Evolutionary conservation across 1,140 invertebrate genomes (phyloP), one percentile per base, ranked within the genome.

Genomic region (Drosophila truncata): DNA sequence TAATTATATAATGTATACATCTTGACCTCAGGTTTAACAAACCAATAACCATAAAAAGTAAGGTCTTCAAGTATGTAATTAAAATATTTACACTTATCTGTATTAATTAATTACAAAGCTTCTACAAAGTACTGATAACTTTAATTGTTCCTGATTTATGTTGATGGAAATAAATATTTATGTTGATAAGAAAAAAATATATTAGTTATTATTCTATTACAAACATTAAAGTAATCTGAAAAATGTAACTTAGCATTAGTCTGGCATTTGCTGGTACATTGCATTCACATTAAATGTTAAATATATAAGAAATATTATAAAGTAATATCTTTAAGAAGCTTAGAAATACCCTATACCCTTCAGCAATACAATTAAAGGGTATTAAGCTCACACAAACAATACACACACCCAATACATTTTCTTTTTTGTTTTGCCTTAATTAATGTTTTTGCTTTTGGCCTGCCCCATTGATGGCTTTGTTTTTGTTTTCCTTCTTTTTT

Each of bases 391-490:
- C 55, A 69, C 64, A 66, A 70, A 70, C 46, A 69, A 76, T 66
- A 66, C 31, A 39, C 60, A 75, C 33, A 64, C 35, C 31, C 50
- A 29, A 80, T 59, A 67, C 62, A 61, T 80, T 70, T 73, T 75
- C 62, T 41, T 79, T 70, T 82, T 76, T 70, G 62, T 50, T 69
- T 73, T 78, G 80, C 72, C 80, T 84, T 88, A 87, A 87, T 87
- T 87, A 87, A 87, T 87, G 84, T 69, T 75, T 62, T 65, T 70
- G 64, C 71, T 80, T 74, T 78, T 66, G 78, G 70, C 60, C 84
- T 80, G 76, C 67, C 72, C 78, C 84, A 90, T 88, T 88, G 84
- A 90, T 88, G 84, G 29, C 70, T 73, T 57, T 25, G 66, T 46
- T 35, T 39, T 55, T 33, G 16, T 35, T 14, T 35, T 55, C 20